Evolutionary conservation across 2,113 vertebrate genomes (phyloP).

Genomic region (Grus americana): DNA sequence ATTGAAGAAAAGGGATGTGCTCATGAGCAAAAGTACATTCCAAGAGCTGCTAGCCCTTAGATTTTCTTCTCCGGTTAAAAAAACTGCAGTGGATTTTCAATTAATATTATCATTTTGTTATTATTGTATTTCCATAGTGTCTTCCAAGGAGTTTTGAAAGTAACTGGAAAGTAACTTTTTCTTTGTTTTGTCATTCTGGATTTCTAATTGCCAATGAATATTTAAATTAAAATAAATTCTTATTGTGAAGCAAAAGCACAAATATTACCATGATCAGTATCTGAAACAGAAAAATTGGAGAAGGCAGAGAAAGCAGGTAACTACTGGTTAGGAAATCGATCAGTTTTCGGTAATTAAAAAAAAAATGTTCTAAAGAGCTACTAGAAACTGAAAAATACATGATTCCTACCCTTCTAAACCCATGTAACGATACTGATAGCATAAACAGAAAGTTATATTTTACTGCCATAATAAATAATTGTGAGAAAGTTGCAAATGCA

Average conservation of each 20-base stretch:
- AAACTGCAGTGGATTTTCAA: background rate
- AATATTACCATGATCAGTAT: background rate
- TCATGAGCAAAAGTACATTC: background rate
- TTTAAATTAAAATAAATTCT: background rate
- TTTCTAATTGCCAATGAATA: background rate
- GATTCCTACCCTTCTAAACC: background rate
- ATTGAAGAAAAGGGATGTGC: background rate
- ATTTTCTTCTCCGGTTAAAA: background rate
- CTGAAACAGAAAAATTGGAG: background rate
- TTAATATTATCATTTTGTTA: background rate
- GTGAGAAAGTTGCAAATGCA: background rate
- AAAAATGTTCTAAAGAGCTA: background rate
- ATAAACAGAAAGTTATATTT: background rate
- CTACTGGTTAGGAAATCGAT: background rate
- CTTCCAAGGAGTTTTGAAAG: background rate
- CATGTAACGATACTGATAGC: background rate
- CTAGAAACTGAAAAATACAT: background rate
- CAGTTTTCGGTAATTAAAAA: background rate
- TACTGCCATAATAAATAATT: background rate
- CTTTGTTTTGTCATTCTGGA: background rate
- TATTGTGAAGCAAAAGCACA: background rate
- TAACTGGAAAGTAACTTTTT: background rate
- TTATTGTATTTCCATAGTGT: background rate
- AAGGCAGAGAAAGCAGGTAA: background rate
- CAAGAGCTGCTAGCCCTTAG: background rate